Evolutionary conservation across 2,888 invertebrate species (phyloP).

Genomic region (Drosophila gaucha): DNA sequence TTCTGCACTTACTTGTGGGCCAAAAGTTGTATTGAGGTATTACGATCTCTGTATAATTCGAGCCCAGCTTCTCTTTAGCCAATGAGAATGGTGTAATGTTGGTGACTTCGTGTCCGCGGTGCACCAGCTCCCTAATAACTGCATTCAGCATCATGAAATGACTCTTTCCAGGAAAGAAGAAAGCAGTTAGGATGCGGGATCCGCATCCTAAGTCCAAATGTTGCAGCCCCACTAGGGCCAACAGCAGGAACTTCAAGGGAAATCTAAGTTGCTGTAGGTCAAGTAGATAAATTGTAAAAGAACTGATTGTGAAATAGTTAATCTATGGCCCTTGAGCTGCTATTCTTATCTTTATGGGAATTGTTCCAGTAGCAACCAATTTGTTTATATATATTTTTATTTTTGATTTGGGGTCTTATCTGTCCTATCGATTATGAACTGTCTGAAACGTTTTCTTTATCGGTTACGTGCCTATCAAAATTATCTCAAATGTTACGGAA

Average conservation of each 20-base stretch:
- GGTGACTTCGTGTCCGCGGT: constrained; percentile 85
- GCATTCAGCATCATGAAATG: constrained; percentile 85
- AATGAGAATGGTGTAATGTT: constrained; percentile 69
- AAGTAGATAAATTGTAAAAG: neutral
- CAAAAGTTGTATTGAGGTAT: constrained; percentile 70
- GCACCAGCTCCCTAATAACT: constrained; percentile 83
- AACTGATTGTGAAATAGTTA: neutral
- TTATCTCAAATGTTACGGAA: neutral
- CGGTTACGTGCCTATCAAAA: neutral
- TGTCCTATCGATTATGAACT: too few relatives aligned
- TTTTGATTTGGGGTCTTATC: neutral
- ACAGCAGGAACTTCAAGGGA: constrained; percentile 23
- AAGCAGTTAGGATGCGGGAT: constrained; percentile 84
- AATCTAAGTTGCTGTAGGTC: constrained; percentile 34
- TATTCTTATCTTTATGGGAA: neutral
- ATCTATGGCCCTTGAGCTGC: neutral
- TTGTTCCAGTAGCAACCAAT: neutral
- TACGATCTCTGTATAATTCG: constrained; percentile 74
- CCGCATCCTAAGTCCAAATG: constrained; percentile 39
- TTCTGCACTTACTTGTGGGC: constrained; percentile 54
- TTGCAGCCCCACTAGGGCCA: constrained; percentile 54
- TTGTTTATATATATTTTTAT: neutral
- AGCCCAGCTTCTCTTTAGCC: constrained; percentile 63
- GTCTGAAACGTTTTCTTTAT: neutral
- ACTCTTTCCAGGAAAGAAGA: constrained; percentile 84